Evolutionary conservation across 2,113 vertebrate genomes (phyloP), one percentile per base, ranked within the genome.

Genomic region (Microtus montanus): DNA sequence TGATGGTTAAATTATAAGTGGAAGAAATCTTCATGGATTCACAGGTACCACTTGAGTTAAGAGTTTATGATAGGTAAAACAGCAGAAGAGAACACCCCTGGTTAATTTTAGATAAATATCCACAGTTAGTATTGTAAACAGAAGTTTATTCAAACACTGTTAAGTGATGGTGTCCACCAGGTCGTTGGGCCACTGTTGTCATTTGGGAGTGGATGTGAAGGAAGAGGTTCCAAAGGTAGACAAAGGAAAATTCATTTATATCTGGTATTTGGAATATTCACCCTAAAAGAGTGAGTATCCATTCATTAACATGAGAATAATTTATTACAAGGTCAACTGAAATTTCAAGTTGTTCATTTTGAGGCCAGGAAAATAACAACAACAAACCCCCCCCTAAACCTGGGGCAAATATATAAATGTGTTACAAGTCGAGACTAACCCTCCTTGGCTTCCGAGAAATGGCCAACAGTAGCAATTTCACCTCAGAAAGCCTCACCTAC

Each of bases 161-260:
- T 63, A 4, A 2, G 14, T 89, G 26, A 88, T 78, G 47, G n/a
- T 10, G 12, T 41, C 5, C n/a, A 6, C 24, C 20, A 30, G 30
- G 7, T n/a, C 7, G 4, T 68, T 92, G 82, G 71, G 10, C 26
- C 33, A 52, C 10, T 61, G 33, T 83, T 78, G 41, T 74, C 54
- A 54, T 17, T 75, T 79, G 9, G 20, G 10, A 10, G 11, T 82
- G 52, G 24, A 0, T 10, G 70, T 61, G 26, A 87, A 52, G 35
- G 30, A 83, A 90, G 20, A 30, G 38, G 38, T 41, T 41, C 38
- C 38, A 41, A 41, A 41, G 38, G 38, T 3, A 41, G 54, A 64
- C 19, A 83, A 94, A 92, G 58, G 35, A 54, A 92, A 90, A 93
- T 38, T 58, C 30, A 17, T 85, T 28, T 80, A 87, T 24, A 63